Evolutionary conservation across 2,113 vertebrate genomes (phyloP).

Genomic region (Spea multiplicata): DNA sequence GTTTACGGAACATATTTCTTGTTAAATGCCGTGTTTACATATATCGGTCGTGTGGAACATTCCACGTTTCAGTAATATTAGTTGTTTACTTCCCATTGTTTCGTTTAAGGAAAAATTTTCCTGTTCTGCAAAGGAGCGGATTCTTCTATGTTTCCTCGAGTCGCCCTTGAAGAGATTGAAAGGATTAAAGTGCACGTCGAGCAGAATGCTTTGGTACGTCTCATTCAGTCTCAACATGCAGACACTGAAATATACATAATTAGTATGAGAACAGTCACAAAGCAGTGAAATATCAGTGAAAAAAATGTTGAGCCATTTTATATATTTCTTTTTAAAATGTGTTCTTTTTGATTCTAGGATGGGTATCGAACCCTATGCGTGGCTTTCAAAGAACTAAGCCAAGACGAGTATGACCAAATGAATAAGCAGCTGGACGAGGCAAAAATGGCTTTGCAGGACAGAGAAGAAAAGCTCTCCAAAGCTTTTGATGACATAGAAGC

Average conservation of each 20-base stretch:
- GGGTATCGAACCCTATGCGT: slow-evolving; percentile 93
- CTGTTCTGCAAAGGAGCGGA: slow-evolving; percentile 98
- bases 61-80: background rate
- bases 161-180: slow-evolving; percentile 82
- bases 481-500: slow-evolving; percentile 89
- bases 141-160: slow-evolving; percentile 89
- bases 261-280: background rate
- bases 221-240: background rate
- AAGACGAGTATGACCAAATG: slow-evolving; percentile 75
- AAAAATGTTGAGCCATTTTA: background rate
- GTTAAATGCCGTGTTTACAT: slow-evolving; percentile 17
- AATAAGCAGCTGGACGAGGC: slow-evolving; percentile 77
- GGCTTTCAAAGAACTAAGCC: slow-evolving; percentile 81
- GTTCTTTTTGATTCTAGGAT: slow-evolving; percentile 67
- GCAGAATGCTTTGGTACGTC: slow-evolving; percentile 83
- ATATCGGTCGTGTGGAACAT: background rate
- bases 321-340: background rate
- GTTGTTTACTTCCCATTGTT: background rate
- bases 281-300: too few relatives aligned
- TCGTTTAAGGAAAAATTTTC: slow-evolving; percentile 78
- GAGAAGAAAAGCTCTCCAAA: slow-evolving; percentile 86
- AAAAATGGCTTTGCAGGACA: slow-evolving; percentile 85
- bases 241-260: background rate
- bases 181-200: slow-evolving; percentile 85
- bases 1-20: slow-evolving; percentile 11